Evolutionary conservation across 2,888 invertebrate species (phyloP), one percentile per base, ranked within the genome.

Genomic region (Acrobasis suavella): DNA sequence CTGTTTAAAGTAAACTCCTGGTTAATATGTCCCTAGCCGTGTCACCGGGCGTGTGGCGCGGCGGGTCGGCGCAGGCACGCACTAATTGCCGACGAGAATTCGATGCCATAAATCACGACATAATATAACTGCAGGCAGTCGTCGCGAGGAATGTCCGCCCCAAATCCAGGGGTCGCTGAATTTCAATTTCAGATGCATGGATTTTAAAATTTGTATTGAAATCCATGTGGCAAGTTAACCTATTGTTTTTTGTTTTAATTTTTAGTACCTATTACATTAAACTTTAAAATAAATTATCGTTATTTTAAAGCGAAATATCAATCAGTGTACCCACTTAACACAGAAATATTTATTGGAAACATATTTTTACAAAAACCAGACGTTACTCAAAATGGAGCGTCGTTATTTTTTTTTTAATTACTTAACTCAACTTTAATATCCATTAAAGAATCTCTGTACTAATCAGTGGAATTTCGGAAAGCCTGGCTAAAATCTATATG

Each of bases 91-190:
- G 91, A 81, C 80, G 86, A 86, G 91, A 90, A 92, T 92, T 86
- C 91, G 79, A 91, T 92, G 90, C 91, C 82, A 92, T 92, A 91
- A 92, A 92, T 92, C 92, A 91, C 85, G 78, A 79, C 85, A 91
- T 90, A 91, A 91, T 91, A 91, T 89, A 91, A 85, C 88, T 79
- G 87, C 81, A 83, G 77, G 79, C 73, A 74, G 76, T 74, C 82
- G 83, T 83, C 86, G 84, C 87, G 70, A 70, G 90, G 90, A 81
- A 91, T 89, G 88, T 82, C 77, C 80, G 86, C 80, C 83, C 87
- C 82, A 86, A 88, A 89, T 88, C 88, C 85, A 85, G 75, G 72
- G 72, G 73, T 42, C 56, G 75, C 73, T 69, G 76, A 81, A 82
- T 87, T 86, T 80, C 81, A 83, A 86, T 82, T 83, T 78, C 68